Percentiles rank a stretch among this genome's conserved stretches.
phyloP scores from a whole-genome alignment of 2,888 invertebrate species.

The Allophyes oxyacanthae region DNA sequence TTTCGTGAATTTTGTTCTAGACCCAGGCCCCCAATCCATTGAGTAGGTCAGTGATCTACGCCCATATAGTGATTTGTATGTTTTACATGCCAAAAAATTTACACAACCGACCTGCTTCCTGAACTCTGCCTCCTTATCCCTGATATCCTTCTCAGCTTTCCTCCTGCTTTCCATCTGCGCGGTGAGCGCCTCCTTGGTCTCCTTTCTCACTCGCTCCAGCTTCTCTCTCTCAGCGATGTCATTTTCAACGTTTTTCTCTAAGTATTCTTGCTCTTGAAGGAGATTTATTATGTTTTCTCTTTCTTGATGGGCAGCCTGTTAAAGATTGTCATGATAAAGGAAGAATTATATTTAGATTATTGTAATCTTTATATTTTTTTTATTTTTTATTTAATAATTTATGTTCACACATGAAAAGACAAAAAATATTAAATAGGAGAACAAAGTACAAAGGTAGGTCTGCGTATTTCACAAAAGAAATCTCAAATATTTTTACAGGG shows the following conservation, averaged over 20 bases:
- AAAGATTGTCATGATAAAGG: background rate
- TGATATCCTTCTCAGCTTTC: slow-evolving; percentile 64
- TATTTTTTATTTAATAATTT: no score
- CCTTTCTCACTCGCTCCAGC: slow-evolving; percentile 66
- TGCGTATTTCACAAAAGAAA: no score
- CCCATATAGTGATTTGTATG: no score
- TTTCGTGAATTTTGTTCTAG: no score
- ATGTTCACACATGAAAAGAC: no score
- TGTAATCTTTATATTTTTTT: background rate
- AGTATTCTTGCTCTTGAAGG: slow-evolving; percentile 84
- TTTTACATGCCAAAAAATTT: no score
- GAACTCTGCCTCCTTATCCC: slow-evolving; percentile 73
- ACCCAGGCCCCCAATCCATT: no score
- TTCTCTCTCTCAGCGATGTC: slow-evolving; percentile 74
- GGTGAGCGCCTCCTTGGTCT: slow-evolving; percentile 72
- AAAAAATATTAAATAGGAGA: no score
- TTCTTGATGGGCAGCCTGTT: slow-evolving; percentile 73
- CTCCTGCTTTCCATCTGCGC: slow-evolving; percentile 67
- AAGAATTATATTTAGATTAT: background rate
- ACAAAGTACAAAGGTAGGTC: no score
- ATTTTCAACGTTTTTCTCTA: slow-evolving; percentile 82
- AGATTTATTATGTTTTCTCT: slow-evolving; percentile 80
- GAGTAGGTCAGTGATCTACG: no score
- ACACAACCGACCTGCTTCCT: slow-evolving; percentile 72
- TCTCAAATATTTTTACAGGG: no score